Evolutionary conservation across 2,113 vertebrate genomes (phyloP), one percentile per base, ranked within the genome.

Genomic region (Elanus axillaris): DNA sequence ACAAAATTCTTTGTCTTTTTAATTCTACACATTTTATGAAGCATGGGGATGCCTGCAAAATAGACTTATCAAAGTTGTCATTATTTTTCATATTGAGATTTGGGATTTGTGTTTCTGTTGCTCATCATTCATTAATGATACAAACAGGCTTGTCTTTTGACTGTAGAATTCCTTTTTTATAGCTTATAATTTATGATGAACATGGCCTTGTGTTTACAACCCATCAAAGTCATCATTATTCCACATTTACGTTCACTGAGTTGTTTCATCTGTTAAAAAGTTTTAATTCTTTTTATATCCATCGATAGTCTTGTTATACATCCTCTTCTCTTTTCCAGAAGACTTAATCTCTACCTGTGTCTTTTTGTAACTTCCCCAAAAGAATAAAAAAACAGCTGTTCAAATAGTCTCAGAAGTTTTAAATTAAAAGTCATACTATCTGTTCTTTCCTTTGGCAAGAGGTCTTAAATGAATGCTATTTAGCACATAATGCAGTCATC

Each of bases 191-290:
- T 97, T 96, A 92, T 93, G 76, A 97, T 58, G 50, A 97, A 95
- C 86, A 89, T 96, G 95, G 75, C 62, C 68, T 96, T 96, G 52
- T 96, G 59, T 97, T 98, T 97, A 97, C 98, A 62, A 76, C 88
- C 40, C 73, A 97, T 97, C 95, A 96, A 98, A 97, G 93, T 79
- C 45, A 94, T 97, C 67, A 91, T 97, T 97, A 95, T 98, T 98
- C 69, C 94, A 52, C 72, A 86, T 94, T 97, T 97, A 90, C 95
- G 88, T 91, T 72, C 67, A 91, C 15, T 95, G 88, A 94, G 96
- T 31, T 94, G 21, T 96, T 96, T 95, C 34, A 95, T 96, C 83
- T 97, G 67, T 85, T 97, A 92, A 98, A 97, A 96, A 91, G 43
- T 90, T 97, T 93, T 59, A 90, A 56, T 19, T 68, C 43, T 93